Percentiles rank a stretch among this genome's conserved stretches.
phyloP scores from a whole-genome alignment of 2,888 invertebrate genomes.

The Labia minor region DNA sequence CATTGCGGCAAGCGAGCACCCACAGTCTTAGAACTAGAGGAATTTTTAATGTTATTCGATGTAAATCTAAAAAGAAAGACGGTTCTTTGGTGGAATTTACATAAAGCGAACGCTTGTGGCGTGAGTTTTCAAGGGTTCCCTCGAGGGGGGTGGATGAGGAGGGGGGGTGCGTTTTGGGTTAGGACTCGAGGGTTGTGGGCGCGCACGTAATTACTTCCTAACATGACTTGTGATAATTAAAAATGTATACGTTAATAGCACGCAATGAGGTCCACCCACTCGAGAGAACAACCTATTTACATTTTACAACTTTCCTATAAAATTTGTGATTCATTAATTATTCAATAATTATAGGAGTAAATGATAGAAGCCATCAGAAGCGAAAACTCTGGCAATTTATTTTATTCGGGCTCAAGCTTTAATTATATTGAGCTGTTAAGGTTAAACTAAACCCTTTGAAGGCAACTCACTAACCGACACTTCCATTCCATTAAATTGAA shows the following conservation, averaged over 20 bases:
- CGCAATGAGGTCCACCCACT: neutral
- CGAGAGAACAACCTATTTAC: neutral
- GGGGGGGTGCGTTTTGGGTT: neutral
- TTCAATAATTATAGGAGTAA: neutral
- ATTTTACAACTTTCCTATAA: constrained; percentile 13
- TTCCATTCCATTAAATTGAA: no score
- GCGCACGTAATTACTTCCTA: neutral
- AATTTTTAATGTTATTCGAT: constrained; percentile 13
- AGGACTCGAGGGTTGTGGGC: neutral
- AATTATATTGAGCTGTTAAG: no score
- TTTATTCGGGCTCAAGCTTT: no score
- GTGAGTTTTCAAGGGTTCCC: neutral
- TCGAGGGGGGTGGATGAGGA: neutral
- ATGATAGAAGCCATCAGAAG: no score
- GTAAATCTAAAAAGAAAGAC: constrained; percentile 13
- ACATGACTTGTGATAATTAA: constrained; percentile 4
- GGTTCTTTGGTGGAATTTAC: constrained; percentile 8
- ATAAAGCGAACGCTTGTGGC: constrained; percentile 1
- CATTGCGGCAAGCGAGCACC: neutral
- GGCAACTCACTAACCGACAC: no score
- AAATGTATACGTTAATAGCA: neutral
- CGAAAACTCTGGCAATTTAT: no score
- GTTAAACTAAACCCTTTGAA: no score
- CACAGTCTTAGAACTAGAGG: neutral
- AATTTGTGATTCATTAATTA: neutral